These are phyloP conservation scores for Dicrurus megarhynchus DNA, from an alignment of 2,113 vertebrate genomes.

Conservation along the genomic window DNA sequence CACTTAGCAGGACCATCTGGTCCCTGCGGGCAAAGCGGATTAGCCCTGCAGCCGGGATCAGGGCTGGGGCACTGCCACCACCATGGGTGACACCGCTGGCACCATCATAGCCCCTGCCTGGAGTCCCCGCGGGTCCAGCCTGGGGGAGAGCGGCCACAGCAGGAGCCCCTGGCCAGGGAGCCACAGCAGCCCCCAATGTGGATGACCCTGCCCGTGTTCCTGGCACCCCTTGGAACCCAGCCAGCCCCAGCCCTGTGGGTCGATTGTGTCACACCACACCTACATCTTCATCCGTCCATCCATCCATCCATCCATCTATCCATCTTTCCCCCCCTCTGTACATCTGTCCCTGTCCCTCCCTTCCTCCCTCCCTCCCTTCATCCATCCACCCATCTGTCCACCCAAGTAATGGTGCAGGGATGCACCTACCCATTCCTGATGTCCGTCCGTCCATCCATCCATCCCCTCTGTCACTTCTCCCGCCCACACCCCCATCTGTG, in stretches of 20 bases:
- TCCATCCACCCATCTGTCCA: background rate
- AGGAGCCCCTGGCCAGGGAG: background rate
- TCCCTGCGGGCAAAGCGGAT: background rate
- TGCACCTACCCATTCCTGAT: no score
- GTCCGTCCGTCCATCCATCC: background rate
- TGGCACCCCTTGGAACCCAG: fast-evolving
- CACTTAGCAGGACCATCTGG: constrained; percentile 16
- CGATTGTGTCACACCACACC: background rate
- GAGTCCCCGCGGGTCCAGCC: fast-evolving
- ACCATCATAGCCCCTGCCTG: background rate
- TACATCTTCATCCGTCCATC: fast-evolving
- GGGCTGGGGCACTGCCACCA: background rate
- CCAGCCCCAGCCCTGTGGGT: fast-evolving
- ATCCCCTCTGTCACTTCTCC: no score
- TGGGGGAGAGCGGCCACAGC: background rate
- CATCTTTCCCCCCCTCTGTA: background rate
- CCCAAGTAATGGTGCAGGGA: no score
- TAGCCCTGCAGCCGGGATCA: background rate
- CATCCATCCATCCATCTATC: background rate
- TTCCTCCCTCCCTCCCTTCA: no score
- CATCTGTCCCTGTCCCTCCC: no score
- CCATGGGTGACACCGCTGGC: fast-evolving
- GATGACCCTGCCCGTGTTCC: background rate
- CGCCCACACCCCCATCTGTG: background rate
- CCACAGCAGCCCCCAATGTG: background rate